A percentile compares a stretch with the other conserved stretches of the same genome.
phyloP scores from a whole-genome alignment of 2,888 invertebrate species.

The Loripinus fragilis region DNA sequence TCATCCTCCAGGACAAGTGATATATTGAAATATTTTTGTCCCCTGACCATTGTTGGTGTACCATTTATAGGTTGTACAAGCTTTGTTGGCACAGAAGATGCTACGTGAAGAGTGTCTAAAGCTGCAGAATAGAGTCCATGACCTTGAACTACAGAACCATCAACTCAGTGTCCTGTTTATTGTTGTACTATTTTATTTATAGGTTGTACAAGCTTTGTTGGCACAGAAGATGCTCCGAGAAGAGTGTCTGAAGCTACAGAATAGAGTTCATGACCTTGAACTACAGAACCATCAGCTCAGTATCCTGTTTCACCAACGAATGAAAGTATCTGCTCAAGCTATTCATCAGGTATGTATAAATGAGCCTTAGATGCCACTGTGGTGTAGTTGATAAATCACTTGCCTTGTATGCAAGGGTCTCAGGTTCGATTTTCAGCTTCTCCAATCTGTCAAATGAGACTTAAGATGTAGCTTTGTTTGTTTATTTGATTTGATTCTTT shows the following conservation, averaged over 20 bases:
- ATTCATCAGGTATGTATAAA: slow-evolving; percentile 57
- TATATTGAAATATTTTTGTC: no score
- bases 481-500: no score
- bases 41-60: no score
- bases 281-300: slow-evolving; percentile 89
- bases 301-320: slow-evolving; percentile 84
- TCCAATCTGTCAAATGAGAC: no score
- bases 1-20: no score
- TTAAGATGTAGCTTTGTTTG: no score
- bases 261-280: slow-evolving; percentile 91
- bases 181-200: no score
- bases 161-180: slow-evolving; percentile 87
- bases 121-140: slow-evolving; percentile 89
- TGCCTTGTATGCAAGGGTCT: no score
- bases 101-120: slow-evolving; percentile 91
- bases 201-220: slow-evolving; percentile 91
- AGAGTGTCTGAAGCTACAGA: slow-evolving; percentile 90
- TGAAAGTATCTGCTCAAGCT: slow-evolving; percentile 72
- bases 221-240: slow-evolving; percentile 93
- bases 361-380: no score
- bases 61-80: slow-evolving; percentile 89
- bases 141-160: slow-evolving; percentile 90
- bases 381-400: no score
- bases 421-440: no score
- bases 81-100: slow-evolving; percentile 93